Evolutionary conservation across 2,888 invertebrate genomes (phyloP).

Genomic region (Seladonia tumulorum): DNA sequence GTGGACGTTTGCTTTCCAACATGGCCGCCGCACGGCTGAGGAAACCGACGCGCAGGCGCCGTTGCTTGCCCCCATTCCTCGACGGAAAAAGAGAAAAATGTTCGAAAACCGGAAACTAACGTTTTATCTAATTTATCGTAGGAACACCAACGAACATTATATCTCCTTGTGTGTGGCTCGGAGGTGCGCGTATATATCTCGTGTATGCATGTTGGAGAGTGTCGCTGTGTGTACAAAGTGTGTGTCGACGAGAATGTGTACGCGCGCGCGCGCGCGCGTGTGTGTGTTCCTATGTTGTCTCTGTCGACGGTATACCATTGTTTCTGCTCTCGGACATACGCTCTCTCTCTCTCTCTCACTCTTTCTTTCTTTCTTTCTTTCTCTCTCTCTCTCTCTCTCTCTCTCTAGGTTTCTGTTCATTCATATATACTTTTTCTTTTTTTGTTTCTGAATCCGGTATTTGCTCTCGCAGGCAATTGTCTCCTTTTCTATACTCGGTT

Average conservation of each 20-base stretch:
- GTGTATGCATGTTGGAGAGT: constrained; percentile 42
- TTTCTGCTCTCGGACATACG: constrained; percentile 25
- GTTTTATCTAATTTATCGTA: constrained; percentile 53
- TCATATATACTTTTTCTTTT: neutral
- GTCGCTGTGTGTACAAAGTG: neutral
- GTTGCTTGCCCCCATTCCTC: constrained; percentile 37
- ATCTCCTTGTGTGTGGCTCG: constrained; percentile 49
- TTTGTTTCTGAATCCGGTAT: neutral
- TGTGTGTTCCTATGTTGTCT: neutral
- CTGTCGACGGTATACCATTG: constrained; percentile 28
- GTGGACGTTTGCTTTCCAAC: neutral
- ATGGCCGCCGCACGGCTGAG: neutral
- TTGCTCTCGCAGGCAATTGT: constrained; percentile 2
- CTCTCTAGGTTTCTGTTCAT: neutral
- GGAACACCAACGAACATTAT: constrained; percentile 61
- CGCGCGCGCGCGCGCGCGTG: neutral
- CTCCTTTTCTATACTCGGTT: constrained; percentile 18
- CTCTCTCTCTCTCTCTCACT: constrained; percentile 18
- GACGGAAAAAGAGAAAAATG: constrained; percentile 53
- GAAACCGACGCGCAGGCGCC: neutral
- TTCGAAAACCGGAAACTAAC: constrained; percentile 58
- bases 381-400: neutral
- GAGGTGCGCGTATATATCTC: constrained; percentile 41
- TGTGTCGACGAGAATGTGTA: neutral
- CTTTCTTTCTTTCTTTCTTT: neutral